Conservation (phyloP, 2,113 vertebrate species). For the Oceanites oceanicus region DNA sequence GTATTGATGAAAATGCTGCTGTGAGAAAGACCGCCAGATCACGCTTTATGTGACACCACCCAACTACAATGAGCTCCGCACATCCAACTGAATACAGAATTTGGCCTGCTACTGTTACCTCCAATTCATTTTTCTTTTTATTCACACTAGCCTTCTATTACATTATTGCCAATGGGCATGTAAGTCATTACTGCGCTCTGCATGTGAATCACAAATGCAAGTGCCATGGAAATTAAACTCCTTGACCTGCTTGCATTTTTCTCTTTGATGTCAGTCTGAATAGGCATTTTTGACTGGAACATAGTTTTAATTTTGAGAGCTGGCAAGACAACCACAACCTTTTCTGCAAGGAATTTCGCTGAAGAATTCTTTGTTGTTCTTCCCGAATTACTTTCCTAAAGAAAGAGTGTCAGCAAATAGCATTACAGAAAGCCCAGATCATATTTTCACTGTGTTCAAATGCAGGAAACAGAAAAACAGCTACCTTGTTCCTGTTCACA, state of each 20-base stretch:
- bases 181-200: conserved; percentile 49
- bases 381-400: neutral
- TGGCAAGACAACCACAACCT: conserved; percentile 29
- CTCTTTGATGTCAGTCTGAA: conserved; percentile 69
- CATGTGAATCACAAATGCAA: conserved; percentile 62
- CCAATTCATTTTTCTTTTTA: neutral
- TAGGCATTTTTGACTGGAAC: conserved; percentile 65
- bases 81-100: neutral
- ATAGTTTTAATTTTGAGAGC: conserved; percentile 55
- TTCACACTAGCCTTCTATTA: conserved; percentile 25
- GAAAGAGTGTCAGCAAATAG: neutral
- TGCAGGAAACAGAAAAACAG: neutral
- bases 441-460: neutral
- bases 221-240: conserved; percentile 71
- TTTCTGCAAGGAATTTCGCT: neutral
- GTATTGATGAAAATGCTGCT: neutral
- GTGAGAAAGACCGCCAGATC: neutral
- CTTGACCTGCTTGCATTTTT: conserved; percentile 58
- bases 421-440: neutral
- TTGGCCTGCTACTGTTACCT: neutral
- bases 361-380: conserved; percentile 25
- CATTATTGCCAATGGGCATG: conserved; percentile 65
- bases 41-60: neutral
- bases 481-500: neutral
- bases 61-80: neutral